A percentile compares a stretch with the other conserved stretches of the same genome.
Conservation (phyloP, 2,797 vertebrate genomes). For the Thamnophis elegans region DNA sequence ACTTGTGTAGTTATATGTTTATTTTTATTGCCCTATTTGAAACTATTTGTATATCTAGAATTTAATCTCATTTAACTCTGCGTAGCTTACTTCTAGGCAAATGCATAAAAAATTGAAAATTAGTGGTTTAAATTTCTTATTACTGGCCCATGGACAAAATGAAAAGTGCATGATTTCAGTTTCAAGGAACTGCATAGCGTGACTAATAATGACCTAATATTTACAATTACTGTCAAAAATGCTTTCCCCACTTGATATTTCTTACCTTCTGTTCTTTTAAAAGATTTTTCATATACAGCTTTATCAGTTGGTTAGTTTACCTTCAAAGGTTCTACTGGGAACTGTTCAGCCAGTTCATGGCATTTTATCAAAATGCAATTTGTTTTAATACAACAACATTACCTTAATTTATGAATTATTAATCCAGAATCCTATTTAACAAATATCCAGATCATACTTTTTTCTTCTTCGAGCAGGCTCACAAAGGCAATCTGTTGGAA, state of each 20-base stretch:
- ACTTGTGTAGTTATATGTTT: accelerated
- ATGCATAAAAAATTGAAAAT: neutral
- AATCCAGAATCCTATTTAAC: constrained; percentile 58
- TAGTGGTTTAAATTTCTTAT: constrained; percentile 1
- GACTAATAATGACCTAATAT: constrained; percentile 60
- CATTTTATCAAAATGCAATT: constrained; percentile 54
- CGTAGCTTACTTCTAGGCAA: neutral
- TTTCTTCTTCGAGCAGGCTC: constrained; percentile 40
- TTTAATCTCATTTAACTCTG: neutral
- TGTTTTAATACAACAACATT: constrained; percentile 59
- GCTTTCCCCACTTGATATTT: constrained; percentile 55
- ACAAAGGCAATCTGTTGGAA: constrained; percentile 65
- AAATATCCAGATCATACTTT: constrained; percentile 53
- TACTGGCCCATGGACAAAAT: neutral
- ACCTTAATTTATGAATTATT: constrained; percentile 71
- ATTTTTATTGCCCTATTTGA: neutral
- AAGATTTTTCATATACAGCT: constrained; percentile 26
- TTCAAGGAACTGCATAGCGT: constrained; percentile 17
- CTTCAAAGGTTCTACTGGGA: constrained; percentile 35
- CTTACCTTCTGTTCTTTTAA: constrained; percentile 55
- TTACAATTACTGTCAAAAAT: constrained; percentile 66
- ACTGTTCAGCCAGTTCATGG: constrained; percentile 56
- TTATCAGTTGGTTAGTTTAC: constrained; percentile 41
- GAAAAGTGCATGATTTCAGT: constrained; percentile 42
- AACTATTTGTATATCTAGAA: neutral